Evolutionary conservation across 2,113 vertebrate genomes (phyloP).

Genomic region (Thryonomys swinderianus): DNA sequence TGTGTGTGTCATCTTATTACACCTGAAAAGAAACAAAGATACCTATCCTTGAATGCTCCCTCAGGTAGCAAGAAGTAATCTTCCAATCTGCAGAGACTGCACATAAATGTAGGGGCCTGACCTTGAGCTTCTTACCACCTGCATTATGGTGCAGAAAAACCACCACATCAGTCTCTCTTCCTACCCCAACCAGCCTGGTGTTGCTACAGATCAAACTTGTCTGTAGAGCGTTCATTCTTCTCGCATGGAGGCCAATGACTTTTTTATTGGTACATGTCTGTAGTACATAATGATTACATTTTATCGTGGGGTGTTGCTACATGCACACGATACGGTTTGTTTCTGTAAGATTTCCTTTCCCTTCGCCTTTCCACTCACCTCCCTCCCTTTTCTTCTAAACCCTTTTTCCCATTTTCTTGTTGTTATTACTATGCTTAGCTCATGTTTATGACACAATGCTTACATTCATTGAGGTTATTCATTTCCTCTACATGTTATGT

Average conservation of each 20-base stretch:
- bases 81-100: slow-evolving; percentile 83
- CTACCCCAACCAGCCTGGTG: neutral
- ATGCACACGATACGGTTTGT: neutral
- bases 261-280: neutral
- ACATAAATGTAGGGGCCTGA: slow-evolving; percentile 75
- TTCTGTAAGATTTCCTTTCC: neutral
- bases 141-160: slow-evolving; percentile 61
- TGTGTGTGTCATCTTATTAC: slow-evolving; percentile 47
- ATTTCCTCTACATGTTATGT: neutral
- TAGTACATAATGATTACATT: neutral
- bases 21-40: slow-evolving; percentile 56
- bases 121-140: slow-evolving; percentile 79
- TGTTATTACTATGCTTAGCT: neutral
- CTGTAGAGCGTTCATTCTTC: neutral
- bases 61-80: slow-evolving; percentile 80
- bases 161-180: neutral
- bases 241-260: neutral
- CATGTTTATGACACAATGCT: neutral
- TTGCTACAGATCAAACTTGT: neutral
- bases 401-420: neutral
- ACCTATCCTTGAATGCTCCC: slow-evolving; percentile 62
- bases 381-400: neutral
- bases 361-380: neutral
- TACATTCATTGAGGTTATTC: neutral
- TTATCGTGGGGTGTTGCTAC: neutral